Evolutionary conservation across 2,797 vertebrate genomes (phyloP).

Genomic region (Hoplostethus mediterraneus): DNA sequence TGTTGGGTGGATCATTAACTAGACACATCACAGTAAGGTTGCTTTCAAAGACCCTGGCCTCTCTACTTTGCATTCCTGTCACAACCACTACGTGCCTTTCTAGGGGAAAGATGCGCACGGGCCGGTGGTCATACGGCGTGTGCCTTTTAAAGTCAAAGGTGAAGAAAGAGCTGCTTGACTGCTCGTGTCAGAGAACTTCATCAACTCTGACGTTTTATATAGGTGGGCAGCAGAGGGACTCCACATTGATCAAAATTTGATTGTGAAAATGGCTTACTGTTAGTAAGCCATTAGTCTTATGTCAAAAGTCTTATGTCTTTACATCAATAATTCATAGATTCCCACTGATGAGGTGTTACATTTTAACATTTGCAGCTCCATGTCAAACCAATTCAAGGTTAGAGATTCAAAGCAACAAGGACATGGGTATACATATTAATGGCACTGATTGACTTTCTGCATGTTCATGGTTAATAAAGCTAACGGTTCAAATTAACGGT

Average conservation of each 20-base stretch:
- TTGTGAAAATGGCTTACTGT: background rate
- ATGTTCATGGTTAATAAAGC: slow-evolving; percentile 71
- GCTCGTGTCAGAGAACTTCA: slow-evolving; percentile 62
- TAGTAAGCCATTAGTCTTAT: background rate
- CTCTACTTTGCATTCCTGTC: slow-evolving; percentile 84
- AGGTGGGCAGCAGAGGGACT: background rate
- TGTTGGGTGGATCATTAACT: slow-evolving; percentile 80
- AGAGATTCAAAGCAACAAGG: slow-evolving; percentile 42
- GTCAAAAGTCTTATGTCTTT: slow-evolving; percentile 8
- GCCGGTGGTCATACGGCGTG: slow-evolving; percentile 60
- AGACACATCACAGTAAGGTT: slow-evolving; percentile 53
- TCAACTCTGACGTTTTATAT: slow-evolving; percentile 21
- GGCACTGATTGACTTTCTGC: slow-evolving; percentile 72
- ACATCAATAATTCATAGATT: slow-evolving; percentile 78
- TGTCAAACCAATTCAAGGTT: slow-evolving; percentile 56
- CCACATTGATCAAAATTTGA: background rate
- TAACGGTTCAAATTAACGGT: slow-evolving; percentile 63
- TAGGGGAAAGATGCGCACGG: slow-evolving; percentile 70
- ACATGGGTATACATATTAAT: slow-evolving; percentile 82
- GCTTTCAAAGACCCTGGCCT: slow-evolving; percentile 56
- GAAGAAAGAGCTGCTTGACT: slow-evolving; percentile 48
- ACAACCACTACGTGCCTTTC: slow-evolving; percentile 82
- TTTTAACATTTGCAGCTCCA: slow-evolving; percentile 73
- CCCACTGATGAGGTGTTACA: slow-evolving; percentile 65
- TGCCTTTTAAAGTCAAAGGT: slow-evolving; percentile 56